These are phyloP conservation scores for Nerophis ophidion DNA, from an alignment of 2,113 vertebrate species.

Conservation along the genomic window DNA sequence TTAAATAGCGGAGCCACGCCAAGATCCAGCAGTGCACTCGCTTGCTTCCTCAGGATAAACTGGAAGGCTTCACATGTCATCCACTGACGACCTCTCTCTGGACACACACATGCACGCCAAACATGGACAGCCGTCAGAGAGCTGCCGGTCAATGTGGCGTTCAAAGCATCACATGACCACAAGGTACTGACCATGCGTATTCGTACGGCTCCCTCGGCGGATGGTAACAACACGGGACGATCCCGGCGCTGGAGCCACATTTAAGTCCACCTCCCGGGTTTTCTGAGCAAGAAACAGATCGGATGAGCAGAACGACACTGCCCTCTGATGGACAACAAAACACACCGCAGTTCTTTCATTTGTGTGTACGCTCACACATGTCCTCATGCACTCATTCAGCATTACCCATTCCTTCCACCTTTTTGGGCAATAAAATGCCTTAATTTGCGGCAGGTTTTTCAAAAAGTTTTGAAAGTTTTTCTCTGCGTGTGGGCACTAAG, in stretches of 20 bases:
- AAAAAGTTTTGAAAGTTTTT: too few species aligned
- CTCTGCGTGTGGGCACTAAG: too few species aligned
- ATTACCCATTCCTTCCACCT: too few species aligned
- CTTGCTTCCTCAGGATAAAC: conserved; percentile 82
- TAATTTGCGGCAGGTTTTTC: too few species aligned
- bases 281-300: conserved; percentile 45
- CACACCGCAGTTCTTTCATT: background rate
- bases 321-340: background rate
- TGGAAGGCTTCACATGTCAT: conserved; percentile 90
- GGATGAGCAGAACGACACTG: background rate
- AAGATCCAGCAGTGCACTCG: conserved; percentile 77
- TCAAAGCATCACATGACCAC: background rate
- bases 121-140: background rate
- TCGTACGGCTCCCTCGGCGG: conserved; percentile 1
- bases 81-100: conserved; percentile 69
- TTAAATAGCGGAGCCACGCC: conserved; percentile 80
- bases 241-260: background rate
- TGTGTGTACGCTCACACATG: too few species aligned
- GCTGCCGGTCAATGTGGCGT: too few species aligned
- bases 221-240: conserved; percentile 31
- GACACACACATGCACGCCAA: background rate
- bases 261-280: conserved; percentile 48
- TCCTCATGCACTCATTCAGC: too few species aligned
- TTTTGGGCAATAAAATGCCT: too few species aligned
- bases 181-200: conserved; percentile 39